A percentile compares a stretch with the other conserved stretches of the same genome.
phyloP scores from a whole-genome alignment of 2,113 vertebrate genomes.

The Pollimyrus isidori region DNA sequence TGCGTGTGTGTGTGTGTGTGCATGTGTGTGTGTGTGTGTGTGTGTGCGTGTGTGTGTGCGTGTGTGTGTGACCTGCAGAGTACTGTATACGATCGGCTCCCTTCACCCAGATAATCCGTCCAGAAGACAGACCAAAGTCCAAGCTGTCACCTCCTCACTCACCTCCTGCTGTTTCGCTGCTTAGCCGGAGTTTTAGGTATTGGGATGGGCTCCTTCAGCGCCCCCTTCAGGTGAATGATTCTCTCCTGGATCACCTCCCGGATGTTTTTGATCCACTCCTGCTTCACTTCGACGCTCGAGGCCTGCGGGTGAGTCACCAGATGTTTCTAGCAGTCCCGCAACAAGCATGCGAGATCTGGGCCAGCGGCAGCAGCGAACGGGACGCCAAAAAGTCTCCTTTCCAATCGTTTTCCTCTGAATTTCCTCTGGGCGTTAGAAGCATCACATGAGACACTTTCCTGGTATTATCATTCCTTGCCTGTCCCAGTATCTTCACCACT shows the following conservation, averaged over 20 bases:
- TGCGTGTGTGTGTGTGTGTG: no score
- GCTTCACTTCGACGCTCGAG: slow-evolving; percentile 90
- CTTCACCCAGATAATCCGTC: not conserved
- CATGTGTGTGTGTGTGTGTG: no score
- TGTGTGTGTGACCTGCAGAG: not conserved
- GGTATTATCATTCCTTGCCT: not conserved
- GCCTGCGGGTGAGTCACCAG: slow-evolving; percentile 58
- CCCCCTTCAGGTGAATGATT: slow-evolving; percentile 91
- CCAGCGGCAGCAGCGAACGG: not conserved
- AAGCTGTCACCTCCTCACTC: slow-evolving; percentile 20
- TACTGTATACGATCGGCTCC: not conserved
- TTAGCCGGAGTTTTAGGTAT: slow-evolving; percentile 92
- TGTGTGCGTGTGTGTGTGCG: no score
- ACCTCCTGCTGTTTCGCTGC: slow-evolving; percentile 91
- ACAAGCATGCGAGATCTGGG: not conserved
- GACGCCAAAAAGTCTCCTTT: not conserved
- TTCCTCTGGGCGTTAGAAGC: not conserved
- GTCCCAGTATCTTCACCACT: not conserved
- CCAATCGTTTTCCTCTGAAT: not conserved
- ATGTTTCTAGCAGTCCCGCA: not conserved
- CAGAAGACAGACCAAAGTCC: not conserved
- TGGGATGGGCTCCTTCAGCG: slow-evolving; percentile 91
- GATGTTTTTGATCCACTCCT: slow-evolving; percentile 98
- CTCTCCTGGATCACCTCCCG: slow-evolving; percentile 97
- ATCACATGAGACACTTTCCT: not conserved